A percentile compares a stretch with the other conserved stretches of the same genome.
Evolutionary conservation across 2,797 vertebrate species (phyloP).

Genomic region (Phoxinus dragarum): DNA sequence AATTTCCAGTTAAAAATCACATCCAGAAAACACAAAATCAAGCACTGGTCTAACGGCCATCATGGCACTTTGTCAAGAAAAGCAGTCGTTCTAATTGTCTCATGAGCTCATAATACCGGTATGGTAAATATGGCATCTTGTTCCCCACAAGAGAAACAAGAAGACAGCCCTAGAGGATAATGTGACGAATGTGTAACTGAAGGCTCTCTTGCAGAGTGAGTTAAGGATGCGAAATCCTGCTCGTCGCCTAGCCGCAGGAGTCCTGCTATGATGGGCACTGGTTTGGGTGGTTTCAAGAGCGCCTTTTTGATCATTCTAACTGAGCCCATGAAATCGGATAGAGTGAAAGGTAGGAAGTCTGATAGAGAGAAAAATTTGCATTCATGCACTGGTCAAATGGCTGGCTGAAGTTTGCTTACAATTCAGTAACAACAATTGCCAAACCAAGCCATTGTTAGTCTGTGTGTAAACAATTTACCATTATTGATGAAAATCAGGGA

Average conservation of each 20-base stretch:
- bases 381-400: neutral
- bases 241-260: constrained; percentile 22
- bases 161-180: constrained; percentile 41
- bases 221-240: constrained; percentile 43
- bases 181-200: constrained; percentile 51
- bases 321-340: neutral
- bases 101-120: neutral
- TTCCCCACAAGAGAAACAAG: constrained; percentile 39
- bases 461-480: neutral
- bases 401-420: neutral
- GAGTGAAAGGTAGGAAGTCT: neutral
- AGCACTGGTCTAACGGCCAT: constrained; percentile 16
- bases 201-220: constrained; percentile 29
- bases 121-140: neutral
- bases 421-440: neutral
- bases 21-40: neutral
- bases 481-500: neutral
- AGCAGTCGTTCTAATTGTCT: constrained; percentile 25
- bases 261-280: constrained; percentile 42
- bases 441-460: constrained; percentile 8
- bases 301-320: constrained; percentile 44
- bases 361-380: neutral
- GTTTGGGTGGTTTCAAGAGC: constrained; percentile 21
- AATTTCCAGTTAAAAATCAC: neutral
- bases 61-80: constrained; percentile 20